Base-by-base conservation (phyloP, 2,797 vertebrate genomes). In the Mormyrus proboscirostris region DNA sequence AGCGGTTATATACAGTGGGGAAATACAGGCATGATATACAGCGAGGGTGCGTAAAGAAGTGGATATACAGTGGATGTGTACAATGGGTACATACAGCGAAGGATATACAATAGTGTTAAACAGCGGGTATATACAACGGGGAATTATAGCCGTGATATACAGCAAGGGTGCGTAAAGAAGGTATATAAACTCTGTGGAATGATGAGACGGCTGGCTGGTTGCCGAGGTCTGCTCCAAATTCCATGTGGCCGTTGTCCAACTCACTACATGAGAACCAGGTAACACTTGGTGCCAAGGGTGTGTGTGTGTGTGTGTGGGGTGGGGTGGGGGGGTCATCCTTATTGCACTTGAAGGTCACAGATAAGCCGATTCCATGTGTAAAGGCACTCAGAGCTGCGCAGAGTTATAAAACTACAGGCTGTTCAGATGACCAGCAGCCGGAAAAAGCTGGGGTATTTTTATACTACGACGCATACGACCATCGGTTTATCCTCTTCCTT, bases 321-420 rank as follows among this genome's bases (percentile, higher is more conserved):
- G 62, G 9, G 62, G n/a, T 1, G 33, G 1, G 0, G 1, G 14
- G 73, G 29, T 76, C 14, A 76, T 41, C 6, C 0, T 19, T 76
- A 41, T 41, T 76, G 69, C 12, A 41, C 69, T 41, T n/a, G 38
- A 41, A 44, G 16, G 38, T 44, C 38, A 79, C 73, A 44, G 69
- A 76, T 38, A 12, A 76, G 69, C 33, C 5, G 5, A 6, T 1
- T 44, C 33, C 73, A 79, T 16, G 2, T 3, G 38, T 41, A 16
- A n/a, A 44, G 16, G 33, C 16, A 79, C 38, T 25, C 41, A 47
- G 19, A 84, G 47, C n/a, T 10, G 47, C 1, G 1, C 0, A 7
- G n/a, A 22, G 82, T 50, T 84, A n/a, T 25, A 84, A 44, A 88
- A 41, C 88, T 69, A 12, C 69, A 82, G 69, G 44, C 88, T 55